These are phyloP conservation scores for Drosophila subquinaria DNA, from an alignment of 2,888 invertebrate genomes.

Conservation along the genomic window DNA sequence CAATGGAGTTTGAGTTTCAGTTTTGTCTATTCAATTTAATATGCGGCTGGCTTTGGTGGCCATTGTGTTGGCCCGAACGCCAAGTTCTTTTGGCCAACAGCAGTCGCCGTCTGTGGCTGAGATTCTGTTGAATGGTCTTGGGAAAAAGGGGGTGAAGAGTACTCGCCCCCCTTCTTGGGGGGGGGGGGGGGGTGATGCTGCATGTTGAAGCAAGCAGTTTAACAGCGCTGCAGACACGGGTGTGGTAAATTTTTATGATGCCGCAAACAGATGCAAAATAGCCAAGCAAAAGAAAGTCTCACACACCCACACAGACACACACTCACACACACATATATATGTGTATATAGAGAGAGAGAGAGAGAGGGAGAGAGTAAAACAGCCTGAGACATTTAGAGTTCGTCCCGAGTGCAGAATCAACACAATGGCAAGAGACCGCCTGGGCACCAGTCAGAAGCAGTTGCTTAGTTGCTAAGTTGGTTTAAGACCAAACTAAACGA, in stretches of 20 bases:
- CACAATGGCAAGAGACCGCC: slow-evolving; percentile 68
- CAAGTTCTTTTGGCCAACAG: slow-evolving; percentile 53
- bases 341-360: background rate
- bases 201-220: slow-evolving; percentile 70
- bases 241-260: slow-evolving; percentile 79
- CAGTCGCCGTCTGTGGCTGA: slow-evolving; percentile 52
- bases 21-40: slow-evolving; percentile 69
- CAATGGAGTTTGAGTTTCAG: slow-evolving; percentile 49
- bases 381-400: slow-evolving; percentile 49
- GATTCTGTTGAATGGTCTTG: slow-evolving; percentile 43
- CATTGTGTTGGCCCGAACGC: slow-evolving; percentile 49
- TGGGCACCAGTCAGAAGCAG: slow-evolving; percentile 68
- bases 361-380: background rate
- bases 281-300: slow-evolving; percentile 62
- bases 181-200: slow-evolving; percentile 12
- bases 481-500: slow-evolving; percentile 52
- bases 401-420: slow-evolving; percentile 36
- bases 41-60: slow-evolving; percentile 46
- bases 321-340: slow-evolving; percentile 6
- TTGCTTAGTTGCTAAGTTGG: slow-evolving; percentile 65
- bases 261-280: slow-evolving; percentile 80
- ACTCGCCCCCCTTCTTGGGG: background rate
- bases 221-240: slow-evolving; percentile 74
- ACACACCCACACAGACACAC: slow-evolving; percentile 29
- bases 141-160: background rate